Evolutionary conservation across 2,888 invertebrate species (phyloP), one percentile per base, ranked within the genome.

Genomic region (Dryobotodes eremita): DNA sequence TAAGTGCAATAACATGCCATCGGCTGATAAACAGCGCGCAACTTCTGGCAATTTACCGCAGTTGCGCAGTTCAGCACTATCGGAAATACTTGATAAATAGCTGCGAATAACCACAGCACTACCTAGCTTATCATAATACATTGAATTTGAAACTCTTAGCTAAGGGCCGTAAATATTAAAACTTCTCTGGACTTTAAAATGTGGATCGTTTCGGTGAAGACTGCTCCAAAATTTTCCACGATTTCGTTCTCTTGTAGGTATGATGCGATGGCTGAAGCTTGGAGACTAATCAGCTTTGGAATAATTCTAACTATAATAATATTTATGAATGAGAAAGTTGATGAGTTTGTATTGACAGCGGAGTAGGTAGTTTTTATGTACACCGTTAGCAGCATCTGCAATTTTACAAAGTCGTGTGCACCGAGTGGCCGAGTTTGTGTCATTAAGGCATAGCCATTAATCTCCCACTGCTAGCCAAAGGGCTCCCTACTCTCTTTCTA

Each of bases 1-100:
- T 50, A 71, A 85, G 57, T 71, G 31, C 86, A 82, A 71, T 42
- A 85, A 82, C 71, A 64, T 48, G 75, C 53, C 82, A 69, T n/a
- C 64, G 48, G 8, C 66, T 72, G 69, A 64, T 31, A 69, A 75
- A 72, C 71, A 46, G 59, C 59, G 71, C 75, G 15, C 36, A 72
- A 76, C 64, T 86, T 71, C 31, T 36, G 53, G 71, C 68, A 82
- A 55, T 71, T 69, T 36, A 75, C 68, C 71, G 42, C 71, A 75
- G 85, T 80, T 71, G 81, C 36, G 59, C 57, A 71, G 61, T 68
- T 62, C 81, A n/a, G 62, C 55, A 48, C 53, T 59, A 75, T 76
- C 61, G 68, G 55, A 61, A 61, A 50, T 48, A 68, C 68, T 46
- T 72, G 59, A 79, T 65, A 83, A 79, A 83, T 83, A 83, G 77